Conservation (phyloP, 35 echinoderm and acorn worm species). For the Heliocidaris tuberculata region DNA sequence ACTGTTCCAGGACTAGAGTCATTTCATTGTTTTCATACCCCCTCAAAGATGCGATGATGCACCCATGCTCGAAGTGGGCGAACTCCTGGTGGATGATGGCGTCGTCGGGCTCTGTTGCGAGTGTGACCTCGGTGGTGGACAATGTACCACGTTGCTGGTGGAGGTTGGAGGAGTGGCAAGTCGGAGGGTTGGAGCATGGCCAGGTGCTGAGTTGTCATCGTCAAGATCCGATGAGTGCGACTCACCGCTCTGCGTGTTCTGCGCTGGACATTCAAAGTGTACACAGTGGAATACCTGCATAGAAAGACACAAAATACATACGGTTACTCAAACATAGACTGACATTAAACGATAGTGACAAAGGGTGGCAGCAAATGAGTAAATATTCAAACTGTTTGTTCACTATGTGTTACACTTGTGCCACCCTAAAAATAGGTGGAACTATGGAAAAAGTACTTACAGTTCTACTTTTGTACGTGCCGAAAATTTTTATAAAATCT, state of each 20-base stretch:
- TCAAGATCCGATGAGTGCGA: neutral
- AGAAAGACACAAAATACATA: neutral
- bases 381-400: no score
- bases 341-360: neutral
- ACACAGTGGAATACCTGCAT: conserved; percentile 97
- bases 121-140: neutral
- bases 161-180: neutral
- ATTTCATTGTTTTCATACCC: neutral
- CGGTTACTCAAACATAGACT: neutral
- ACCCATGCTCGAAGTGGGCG: conserved; percentile 34
- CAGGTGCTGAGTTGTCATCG: neutral
- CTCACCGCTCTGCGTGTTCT: conserved; percentile 44
- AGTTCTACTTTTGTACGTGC: no score
- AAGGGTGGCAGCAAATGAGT: neutral
- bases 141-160: neutral
- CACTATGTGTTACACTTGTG: no score
- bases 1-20: neutral
- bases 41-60: neutral
- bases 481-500: no score
- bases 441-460: no score
- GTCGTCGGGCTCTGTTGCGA: conserved; percentile 1
- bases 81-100: conserved; percentile 12
- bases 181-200: neutral
- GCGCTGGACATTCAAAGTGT: conserved; percentile 94
- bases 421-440: no score